phyloP scores from a whole-genome alignment of 2,797 vertebrate species.

The Megaceryle alcyon region DNA sequence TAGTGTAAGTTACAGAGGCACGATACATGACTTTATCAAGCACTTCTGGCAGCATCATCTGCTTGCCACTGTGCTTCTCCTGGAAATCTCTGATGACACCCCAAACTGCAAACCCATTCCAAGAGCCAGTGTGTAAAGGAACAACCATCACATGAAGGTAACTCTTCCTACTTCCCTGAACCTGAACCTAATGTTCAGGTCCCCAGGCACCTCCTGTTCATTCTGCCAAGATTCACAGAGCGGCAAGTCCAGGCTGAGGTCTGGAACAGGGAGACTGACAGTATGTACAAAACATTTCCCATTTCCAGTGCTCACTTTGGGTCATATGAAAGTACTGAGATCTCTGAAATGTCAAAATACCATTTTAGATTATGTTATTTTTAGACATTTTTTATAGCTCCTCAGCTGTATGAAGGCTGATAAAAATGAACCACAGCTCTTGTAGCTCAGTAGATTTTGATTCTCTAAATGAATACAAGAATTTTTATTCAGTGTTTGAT shows the following conservation, averaged over 20 bases:
- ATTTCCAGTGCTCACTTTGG: background rate
- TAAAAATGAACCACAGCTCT: background rate
- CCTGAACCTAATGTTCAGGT: fast-evolving
- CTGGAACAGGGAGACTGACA: background rate
- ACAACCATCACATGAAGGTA: background rate
- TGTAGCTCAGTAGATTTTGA: background rate
- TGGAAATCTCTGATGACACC: background rate
- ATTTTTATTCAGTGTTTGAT: background rate
- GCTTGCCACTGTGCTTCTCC: background rate
- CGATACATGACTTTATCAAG: fast-evolving
- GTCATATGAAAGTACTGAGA: background rate
- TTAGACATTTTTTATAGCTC: constrained; percentile 25
- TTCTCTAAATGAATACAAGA: background rate
- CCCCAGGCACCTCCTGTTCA: background rate
- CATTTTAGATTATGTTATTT: background rate
- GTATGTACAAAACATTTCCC: background rate
- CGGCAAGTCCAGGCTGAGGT: background rate
- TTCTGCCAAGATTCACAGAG: background rate
- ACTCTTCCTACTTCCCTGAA: background rate
- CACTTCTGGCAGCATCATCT: background rate
- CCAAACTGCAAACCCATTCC: background rate
- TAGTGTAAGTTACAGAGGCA: background rate
- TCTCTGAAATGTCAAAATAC: background rate
- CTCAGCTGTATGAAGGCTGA: background rate
- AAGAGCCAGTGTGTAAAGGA: background rate